Conservation (phyloP, 2,113 vertebrate species). For the Eulemur macaco region DNA sequence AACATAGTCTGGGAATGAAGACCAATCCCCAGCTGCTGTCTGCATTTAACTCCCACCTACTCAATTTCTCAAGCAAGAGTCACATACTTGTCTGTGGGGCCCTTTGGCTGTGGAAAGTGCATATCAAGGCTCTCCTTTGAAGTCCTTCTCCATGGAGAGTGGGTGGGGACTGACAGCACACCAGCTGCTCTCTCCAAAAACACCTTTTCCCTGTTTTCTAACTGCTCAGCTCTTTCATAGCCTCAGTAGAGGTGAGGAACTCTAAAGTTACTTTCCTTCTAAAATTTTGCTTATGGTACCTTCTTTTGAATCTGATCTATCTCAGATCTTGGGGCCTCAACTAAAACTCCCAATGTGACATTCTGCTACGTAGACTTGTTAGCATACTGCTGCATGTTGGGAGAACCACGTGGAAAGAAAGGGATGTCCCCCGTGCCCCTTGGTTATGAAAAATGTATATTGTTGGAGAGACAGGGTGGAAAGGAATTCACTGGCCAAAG, state of each 20-base stretch:
- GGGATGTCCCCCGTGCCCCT: not conserved
- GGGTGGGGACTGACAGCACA: not conserved
- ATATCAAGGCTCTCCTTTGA: not conserved
- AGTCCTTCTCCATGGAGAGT: not conserved
- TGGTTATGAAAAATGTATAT: not conserved
- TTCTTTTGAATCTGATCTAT: not conserved
- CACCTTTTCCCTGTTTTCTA: rapidly evolving
- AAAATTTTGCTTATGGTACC: not conserved
- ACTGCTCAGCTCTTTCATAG: not conserved
- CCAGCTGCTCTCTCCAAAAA: not conserved
- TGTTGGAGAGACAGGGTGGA: not conserved
- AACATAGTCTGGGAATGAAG: not conserved
- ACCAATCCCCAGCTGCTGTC: too few species aligned
- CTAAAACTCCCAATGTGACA: not conserved
- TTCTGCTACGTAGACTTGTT: not conserved
- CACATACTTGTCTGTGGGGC: not conserved
- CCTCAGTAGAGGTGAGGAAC: not conserved
- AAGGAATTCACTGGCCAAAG: not conserved
- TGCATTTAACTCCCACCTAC: not conserved
- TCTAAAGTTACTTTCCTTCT: not conserved
- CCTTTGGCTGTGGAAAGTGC: not conserved
- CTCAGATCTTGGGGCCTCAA: not conserved
- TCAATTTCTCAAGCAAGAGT: not conserved
- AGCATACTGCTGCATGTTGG: not conserved
- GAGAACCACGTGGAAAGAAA: not conserved